Conservation (phyloP, 1,140 invertebrate species). For the Coboldia fuscipes region DNA sequence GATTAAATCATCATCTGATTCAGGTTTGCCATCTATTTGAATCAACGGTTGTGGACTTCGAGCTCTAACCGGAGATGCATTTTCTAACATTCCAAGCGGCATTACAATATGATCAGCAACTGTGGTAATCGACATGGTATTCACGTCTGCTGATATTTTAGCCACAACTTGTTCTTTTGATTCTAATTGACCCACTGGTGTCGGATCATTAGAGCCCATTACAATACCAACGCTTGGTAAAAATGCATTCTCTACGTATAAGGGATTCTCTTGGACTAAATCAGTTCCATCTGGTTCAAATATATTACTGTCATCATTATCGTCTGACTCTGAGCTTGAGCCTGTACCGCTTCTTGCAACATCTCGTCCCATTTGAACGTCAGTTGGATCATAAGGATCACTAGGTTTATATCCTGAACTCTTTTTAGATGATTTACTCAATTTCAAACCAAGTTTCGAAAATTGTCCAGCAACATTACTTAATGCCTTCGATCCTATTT, state of each 20-base stretch:
- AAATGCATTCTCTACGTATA: slow-evolving; percentile 25
- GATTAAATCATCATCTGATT: too few species aligned
- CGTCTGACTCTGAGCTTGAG: slow-evolving; percentile 24
- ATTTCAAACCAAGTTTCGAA: slow-evolving; percentile 49
- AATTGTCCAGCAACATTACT: slow-evolving; percentile 69
- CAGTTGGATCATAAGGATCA: slow-evolving; percentile 3
- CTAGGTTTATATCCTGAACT: slow-evolving; percentile 16
- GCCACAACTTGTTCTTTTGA: slow-evolving; percentile 22
- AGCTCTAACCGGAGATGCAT: slow-evolving; percentile 13
- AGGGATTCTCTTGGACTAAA: slow-evolving; percentile 9
- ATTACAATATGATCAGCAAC: slow-evolving; percentile 32
- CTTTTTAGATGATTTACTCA: slow-evolving; percentile 28
- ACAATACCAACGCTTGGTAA: slow-evolving; percentile 40
- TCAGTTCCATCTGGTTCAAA: slow-evolving; percentile 21
- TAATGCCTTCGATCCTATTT: slow-evolving; percentile 53
- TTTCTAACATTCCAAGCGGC: slow-evolving; percentile 20
- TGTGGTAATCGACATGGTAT: slow-evolving; percentile 25
- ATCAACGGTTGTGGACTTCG: slow-evolving; percentile 40
- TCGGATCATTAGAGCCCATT: slow-evolving; percentile 23
- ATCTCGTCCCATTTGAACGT: slow-evolving; percentile 8
- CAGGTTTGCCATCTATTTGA: too few species aligned
- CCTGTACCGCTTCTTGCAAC: slow-evolving; percentile 10
- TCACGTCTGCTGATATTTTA: slow-evolving; percentile 21
- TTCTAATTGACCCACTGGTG: slow-evolving; percentile 10
- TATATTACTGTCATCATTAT: slow-evolving; percentile 26